Percentiles rank a stretch among this genome's conserved stretches.
These are phyloP conservation scores for Phyllotreta cruciferae DNA, from an alignment of 2,888 invertebrate genomes.

Conservation along the genomic window DNA sequence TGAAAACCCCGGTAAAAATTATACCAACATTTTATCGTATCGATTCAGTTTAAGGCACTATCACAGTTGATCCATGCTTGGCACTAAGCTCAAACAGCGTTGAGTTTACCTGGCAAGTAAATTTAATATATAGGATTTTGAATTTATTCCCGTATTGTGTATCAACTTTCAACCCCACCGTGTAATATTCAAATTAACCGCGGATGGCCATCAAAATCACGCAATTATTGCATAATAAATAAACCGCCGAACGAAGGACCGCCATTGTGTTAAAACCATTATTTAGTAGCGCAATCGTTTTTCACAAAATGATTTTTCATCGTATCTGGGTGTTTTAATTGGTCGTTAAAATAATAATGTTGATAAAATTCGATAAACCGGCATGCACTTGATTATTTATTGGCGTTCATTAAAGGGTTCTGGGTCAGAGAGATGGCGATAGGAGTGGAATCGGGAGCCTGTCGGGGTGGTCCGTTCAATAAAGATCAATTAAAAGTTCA, in stretches of 20 bases:
- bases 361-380: conserved; percentile 31
- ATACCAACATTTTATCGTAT: too few relatives aligned
- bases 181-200: conserved; percentile 3
- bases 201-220: conserved; percentile 11
- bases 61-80: too few relatives aligned
- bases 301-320: conserved; percentile 31
- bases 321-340: conserved; percentile 28
- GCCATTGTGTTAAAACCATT: conserved; percentile 24
- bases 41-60: too few relatives aligned
- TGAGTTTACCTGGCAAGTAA: too few relatives aligned
- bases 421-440: conserved; percentile 6
- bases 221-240: conserved; percentile 12
- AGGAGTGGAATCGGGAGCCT: background rate
- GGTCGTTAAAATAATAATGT: conserved; percentile 35
- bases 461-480: conserved; percentile 2
- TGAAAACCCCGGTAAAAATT: background rate
- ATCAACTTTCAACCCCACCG: background rate
- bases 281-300: conserved; percentile 22
- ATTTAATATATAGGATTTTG: too few relatives aligned
- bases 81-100: too few relatives aligned
- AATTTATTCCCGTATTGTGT: too few relatives aligned
- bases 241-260: background rate
- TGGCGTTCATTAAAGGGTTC: conserved; percentile 14
- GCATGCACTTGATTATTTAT: conserved; percentile 25
- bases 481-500: conserved; percentile 11